Evolutionary conservation across 2,888 invertebrate genomes (phyloP), one percentile per base, ranked within the genome.

Genomic region (Epistrophe eligans): DNA sequence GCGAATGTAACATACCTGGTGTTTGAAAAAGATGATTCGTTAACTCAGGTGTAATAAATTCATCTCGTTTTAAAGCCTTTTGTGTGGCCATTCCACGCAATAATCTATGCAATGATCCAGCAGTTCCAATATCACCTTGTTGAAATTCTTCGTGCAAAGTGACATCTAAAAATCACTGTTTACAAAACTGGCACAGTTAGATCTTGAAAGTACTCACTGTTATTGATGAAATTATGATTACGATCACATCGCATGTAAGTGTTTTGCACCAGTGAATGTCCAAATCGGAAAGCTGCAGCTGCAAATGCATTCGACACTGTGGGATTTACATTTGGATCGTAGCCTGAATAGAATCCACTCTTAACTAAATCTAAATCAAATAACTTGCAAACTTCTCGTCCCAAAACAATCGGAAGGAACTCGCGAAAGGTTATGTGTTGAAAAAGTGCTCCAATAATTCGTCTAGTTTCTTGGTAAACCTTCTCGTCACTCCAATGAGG

Each of bases 401-500:
- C 97, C 87, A 97, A 93, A 17, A 98, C 94, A 40, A 97, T 94
- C 0, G 98, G 97, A 81, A 98, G 92, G 91, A 97, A 97, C 91
- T 98, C 97, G 4, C 95, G 94, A 90, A 96, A 98, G 0, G 97
- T 97, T 77, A 98, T 96, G 89, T 97, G 97, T 91, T 98, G 98
- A 66, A 97, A 93, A 91, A 96, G 94, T 15, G 97, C 97, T 0
- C 95, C 96, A 5, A 98, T 94, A 67, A 98, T 97, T 89, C 96
- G 95, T 28, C 98, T 94, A 0, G 97, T 95, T 92, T 98, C 98
- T 90, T 97, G 97, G 91, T 96, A 98, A 13, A 97, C 93, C 91
- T 96, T 96, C 91, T 98, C 98, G 90, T 98, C 98, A 90, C 95
- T 96, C 98, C 98, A 98, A 90, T 97, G 96, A 0, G 95, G 95